Conservation (phyloP, 2,113 vertebrate genomes). For the Cricetomys ansorgei region DNA sequence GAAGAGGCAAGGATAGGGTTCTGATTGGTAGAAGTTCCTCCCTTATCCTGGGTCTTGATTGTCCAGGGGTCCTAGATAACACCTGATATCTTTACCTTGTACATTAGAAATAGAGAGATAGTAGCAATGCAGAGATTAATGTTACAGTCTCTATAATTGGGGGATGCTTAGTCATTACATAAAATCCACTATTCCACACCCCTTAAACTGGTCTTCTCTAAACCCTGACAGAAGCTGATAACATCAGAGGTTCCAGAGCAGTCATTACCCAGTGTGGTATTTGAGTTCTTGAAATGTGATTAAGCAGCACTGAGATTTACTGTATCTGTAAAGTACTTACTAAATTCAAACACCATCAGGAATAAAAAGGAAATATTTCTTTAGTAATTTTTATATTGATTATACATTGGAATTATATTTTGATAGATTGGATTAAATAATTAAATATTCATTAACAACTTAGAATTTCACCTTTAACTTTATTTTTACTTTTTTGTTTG, state of each 20-base stretch:
- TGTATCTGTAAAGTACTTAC: not conserved
- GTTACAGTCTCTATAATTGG: not conserved
- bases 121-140: not conserved
- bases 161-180: not conserved
- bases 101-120: not conserved
- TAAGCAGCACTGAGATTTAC: not conserved
- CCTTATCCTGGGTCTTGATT: not conserved
- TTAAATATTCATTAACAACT: not conserved
- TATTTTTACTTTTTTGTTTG: too few relatives aligned
- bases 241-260: not conserved
- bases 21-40: not conserved
- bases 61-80: not conserved
- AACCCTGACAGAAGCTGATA: not conserved
- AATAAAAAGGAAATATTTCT: not conserved
- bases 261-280: not conserved
- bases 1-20: not conserved
- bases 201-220: not conserved
- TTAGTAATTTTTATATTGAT: not conserved
- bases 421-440: not conserved
- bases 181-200: not conserved
- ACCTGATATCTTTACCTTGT: not conserved
- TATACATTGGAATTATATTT: not conserved
- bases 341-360: not conserved
- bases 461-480: not conserved
- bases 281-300: not conserved